A percentile compares a stretch with the other conserved stretches of the same genome.
Conservation (phyloP, 2,888 invertebrate genomes). For the Amiota communis region DNA sequence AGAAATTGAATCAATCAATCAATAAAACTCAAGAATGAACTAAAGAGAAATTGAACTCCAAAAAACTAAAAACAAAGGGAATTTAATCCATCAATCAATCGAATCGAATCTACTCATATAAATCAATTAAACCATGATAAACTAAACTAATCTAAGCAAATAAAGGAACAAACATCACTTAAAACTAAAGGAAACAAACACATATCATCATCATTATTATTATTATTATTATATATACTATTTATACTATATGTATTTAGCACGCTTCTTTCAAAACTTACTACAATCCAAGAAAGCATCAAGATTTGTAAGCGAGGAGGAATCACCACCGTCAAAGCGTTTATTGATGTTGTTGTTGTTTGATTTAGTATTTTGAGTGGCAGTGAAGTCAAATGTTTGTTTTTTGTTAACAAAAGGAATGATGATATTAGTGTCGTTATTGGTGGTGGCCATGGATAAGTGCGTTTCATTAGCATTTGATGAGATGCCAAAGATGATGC, state of each 20-base stretch:
- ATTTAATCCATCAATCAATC: too few species aligned
- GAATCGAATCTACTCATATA: too few species aligned
- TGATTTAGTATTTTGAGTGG: slow-evolving; percentile 18
- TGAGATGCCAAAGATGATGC: neutral
- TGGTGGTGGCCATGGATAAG: slow-evolving; percentile 8
- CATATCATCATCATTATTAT: too few species aligned
- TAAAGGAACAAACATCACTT: too few species aligned
- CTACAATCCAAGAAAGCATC: slow-evolving; percentile 70
- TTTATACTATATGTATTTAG: too few species aligned
- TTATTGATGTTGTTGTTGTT: slow-evolving; percentile 21
- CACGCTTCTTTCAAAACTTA: slow-evolving; percentile 57
- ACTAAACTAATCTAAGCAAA: too few species aligned
- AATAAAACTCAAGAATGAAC: too few species aligned
- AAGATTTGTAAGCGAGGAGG: slow-evolving; percentile 46
- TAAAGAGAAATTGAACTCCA: too few species aligned
- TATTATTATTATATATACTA: too few species aligned
- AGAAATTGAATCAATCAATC: too few species aligned
- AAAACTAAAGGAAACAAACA: too few species aligned
- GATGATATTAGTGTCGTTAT: slow-evolving; percentile 4
- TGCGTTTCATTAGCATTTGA: slow-evolving; percentile 1
- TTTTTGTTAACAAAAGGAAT: slow-evolving; percentile 19
- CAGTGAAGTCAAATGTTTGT: neutral
- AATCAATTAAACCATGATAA: too few species aligned
- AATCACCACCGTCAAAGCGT: neutral
- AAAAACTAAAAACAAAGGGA: slow-evolving; percentile 18